Conservation (phyloP, 2,888 invertebrate genomes). For the Onchidella celtica region DNA sequence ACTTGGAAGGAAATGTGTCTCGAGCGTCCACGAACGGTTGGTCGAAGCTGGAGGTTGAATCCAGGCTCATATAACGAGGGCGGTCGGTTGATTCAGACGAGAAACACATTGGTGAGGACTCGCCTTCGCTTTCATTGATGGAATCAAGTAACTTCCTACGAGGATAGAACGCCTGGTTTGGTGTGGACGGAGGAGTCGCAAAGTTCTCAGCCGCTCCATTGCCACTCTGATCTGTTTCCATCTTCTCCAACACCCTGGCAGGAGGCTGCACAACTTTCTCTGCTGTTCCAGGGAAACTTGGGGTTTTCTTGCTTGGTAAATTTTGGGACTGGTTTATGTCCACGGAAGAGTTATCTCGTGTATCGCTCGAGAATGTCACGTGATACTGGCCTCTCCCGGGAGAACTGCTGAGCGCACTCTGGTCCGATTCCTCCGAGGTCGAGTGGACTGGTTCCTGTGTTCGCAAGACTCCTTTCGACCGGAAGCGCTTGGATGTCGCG, state of each 20-base stretch:
- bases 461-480: not conserved
- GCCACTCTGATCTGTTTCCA: not conserved
- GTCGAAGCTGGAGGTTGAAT: not conserved
- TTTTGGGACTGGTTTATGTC: not conserved
- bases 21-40: not conserved
- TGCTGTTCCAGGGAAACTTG: not conserved
- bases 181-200: not conserved
- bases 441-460: not conserved
- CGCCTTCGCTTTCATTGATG: not conserved
- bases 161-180: not conserved
- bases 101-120: not conserved
- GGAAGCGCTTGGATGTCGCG: not conserved
- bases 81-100: not conserved
- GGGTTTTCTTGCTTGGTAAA: not conserved
- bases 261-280: not conserved
- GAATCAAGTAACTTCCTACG: not conserved
- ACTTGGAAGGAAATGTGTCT: not conserved
- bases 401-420: not conserved
- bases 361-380: not conserved
- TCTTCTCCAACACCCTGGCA: not conserved
- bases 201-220: not conserved
- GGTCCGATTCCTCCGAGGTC: not conserved
- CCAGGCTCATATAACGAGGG: not conserved
- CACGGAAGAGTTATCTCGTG: not conserved
- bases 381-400: not conserved